phyloP scores from a whole-genome alignment of 2,113 vertebrate genomes.

The Brachirus orientalis region DNA sequence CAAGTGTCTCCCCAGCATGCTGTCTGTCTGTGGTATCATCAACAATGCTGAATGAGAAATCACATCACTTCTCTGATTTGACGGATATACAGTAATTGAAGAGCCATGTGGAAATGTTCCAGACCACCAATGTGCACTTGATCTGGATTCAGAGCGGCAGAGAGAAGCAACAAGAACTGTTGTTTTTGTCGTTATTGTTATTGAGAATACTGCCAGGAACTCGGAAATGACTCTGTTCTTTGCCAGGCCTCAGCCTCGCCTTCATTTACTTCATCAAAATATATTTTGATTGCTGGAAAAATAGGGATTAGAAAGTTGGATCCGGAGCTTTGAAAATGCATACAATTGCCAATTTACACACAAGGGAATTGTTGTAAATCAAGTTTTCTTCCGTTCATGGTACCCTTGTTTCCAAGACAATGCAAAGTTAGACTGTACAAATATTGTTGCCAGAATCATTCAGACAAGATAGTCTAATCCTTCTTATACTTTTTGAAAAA shows the following conservation, averaged over 20 bases:
- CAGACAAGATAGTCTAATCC: constrained; percentile 59
- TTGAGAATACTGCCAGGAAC: constrained; percentile 45
- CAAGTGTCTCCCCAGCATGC: constrained; percentile 55
- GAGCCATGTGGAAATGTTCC: constrained; percentile 34
- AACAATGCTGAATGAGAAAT: constrained; percentile 37
- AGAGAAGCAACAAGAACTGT: constrained; percentile 24
- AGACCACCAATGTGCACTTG: constrained; percentile 53
- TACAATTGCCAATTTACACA: constrained; percentile 48
- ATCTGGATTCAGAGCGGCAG: constrained; percentile 21
- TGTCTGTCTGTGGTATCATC: constrained; percentile 10
- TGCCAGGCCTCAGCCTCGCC: constrained; percentile 33
- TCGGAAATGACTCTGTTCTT: constrained; percentile 22
- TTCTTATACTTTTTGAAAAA: constrained; percentile 55
- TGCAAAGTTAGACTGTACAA: constrained; percentile 58
- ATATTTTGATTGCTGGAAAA: constrained; percentile 38
- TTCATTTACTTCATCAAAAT: constrained; percentile 65
- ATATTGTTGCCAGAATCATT: constrained; percentile 54
- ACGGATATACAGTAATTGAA: constrained; percentile 55
- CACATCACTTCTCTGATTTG: constrained; percentile 38
- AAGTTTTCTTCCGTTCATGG: constrained; percentile 21
- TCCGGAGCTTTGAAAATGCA: constrained; percentile 39
- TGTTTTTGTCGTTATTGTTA: constrained; percentile 26
- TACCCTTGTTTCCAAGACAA: constrained; percentile 63
- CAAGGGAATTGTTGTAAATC: constrained; percentile 47
- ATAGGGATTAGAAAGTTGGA: constrained; percentile 47